Percentiles rank a stretch among this genome's conserved stretches.
Evolutionary conservation across 2,113 vertebrate genomes (phyloP).

Genomic region (Melanotaenia duboulayi): DNA sequence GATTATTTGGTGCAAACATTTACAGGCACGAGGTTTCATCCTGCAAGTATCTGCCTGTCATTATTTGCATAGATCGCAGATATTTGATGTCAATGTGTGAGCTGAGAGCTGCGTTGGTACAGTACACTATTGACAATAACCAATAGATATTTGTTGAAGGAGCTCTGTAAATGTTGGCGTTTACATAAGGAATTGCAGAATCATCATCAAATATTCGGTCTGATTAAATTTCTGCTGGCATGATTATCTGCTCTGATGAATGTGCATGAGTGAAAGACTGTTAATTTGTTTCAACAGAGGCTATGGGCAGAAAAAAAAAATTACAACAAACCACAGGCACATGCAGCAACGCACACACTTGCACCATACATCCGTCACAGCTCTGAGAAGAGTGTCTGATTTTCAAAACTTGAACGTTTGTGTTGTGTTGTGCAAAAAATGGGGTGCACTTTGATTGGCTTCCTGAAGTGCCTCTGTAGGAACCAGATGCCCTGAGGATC

Average conservation of each 20-base stretch:
- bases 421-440: slow-evolving; percentile 19
- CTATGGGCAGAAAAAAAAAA: slow-evolving; percentile 14
- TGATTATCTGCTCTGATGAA: slow-evolving; percentile 70
- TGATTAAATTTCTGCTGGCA: slow-evolving; percentile 67
- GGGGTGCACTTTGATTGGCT: slow-evolving; percentile 51
- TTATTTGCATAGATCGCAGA: slow-evolving; percentile 63
- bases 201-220: slow-evolving; percentile 74
- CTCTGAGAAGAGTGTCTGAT: slow-evolving; percentile 34
- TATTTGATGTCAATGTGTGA: slow-evolving; percentile 62
- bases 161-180: slow-evolving; percentile 68
- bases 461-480: slow-evolving; percentile 19
- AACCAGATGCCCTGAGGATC: slow-evolving; percentile 37
- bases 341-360: slow-evolving; percentile 10
- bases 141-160: slow-evolving; percentile 54
- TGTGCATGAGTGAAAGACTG: slow-evolving; percentile 66
- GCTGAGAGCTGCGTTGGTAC: slow-evolving; percentile 40
- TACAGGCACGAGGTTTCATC: slow-evolving; percentile 41
- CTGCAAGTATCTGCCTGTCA: slow-evolving; percentile 46
- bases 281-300: slow-evolving; percentile 67
- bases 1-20: slow-evolving; percentile 67
- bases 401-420: slow-evolving; percentile 34
- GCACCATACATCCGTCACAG: not conserved
- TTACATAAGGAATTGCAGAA: slow-evolving; percentile 73
- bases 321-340: not conserved
- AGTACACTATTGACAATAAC: slow-evolving; percentile 72